Base-by-base conservation (phyloP, 1,140 invertebrate genomes). In the Neuroterus valhalla region DNA sequence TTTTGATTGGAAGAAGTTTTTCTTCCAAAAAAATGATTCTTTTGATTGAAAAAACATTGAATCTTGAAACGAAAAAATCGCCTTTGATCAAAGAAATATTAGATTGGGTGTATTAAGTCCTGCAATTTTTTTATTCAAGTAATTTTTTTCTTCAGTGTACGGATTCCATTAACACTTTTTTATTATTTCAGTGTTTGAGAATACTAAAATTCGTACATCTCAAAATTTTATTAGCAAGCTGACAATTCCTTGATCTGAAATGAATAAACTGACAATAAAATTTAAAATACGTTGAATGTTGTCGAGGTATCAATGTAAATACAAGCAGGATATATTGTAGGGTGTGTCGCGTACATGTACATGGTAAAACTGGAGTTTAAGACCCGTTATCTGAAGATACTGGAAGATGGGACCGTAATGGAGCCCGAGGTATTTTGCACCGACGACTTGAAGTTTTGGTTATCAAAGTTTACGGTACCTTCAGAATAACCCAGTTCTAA, bases 401-500 rank as follows among this genome's bases (percentile, higher is more conserved):
- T 62, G 31, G 55, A 62, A 26, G 55, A 62, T 26, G 26, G 31
- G 23, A 62, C 23, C 55, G n/a, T 38, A 62, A 38, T 62, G 55
- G 31, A 38, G 23, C 55, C 26, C 2, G 26, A 62, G 26, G 26
- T 15, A 12, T 15, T 62, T 62, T 62, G 55, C 12, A 31, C 3
- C 14, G 23, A 14, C 14, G 14, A 38, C 52, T 31, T 62, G 52
- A 62, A 62, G 14, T 62, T 62, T 62, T 23, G 52, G 52, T 8
- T 1, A 62, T 26, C 14, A 26, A 62, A 62, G 14, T 62, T 78
- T 72, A 74, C 76, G 72, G 76, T 74, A 74, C 44, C 66, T 68
- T 68, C 72, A 68, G 72, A 68, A 74, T 73, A 68, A 71, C 73
- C 71, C 71, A 68, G 71, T 71, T 66, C 15, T n/a, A 48, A 17